Evolutionary conservation across 2,113 vertebrate genomes (phyloP).

Genomic region (Sitta europaea): DNA sequence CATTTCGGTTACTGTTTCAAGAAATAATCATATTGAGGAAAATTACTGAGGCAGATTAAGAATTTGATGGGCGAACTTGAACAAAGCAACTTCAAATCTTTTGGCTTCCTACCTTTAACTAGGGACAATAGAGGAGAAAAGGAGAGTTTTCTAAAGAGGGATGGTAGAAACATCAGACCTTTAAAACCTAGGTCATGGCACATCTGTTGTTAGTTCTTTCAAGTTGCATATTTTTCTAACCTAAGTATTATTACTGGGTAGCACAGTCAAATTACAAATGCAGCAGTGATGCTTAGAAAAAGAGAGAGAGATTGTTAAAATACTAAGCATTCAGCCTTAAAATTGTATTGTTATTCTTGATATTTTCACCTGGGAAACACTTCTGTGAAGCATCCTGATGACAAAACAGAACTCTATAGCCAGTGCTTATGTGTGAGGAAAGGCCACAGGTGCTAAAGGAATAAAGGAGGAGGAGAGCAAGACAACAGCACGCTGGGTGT

Average conservation of each 20-base stretch:
- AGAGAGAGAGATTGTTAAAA: neutral
- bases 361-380: neutral
- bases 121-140: neutral
- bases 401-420: neutral
- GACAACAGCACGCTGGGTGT: rapidly evolving
- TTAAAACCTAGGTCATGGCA: neutral
- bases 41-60: neutral
- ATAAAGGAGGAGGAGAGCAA: neutral
- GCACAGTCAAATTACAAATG: neutral
- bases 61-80: neutral
- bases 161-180: neutral
- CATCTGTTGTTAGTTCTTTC: neutral
- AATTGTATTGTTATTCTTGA: neutral
- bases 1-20: neutral
- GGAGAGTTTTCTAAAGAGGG: neutral
- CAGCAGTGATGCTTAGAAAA: neutral
- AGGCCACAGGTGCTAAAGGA: neutral
- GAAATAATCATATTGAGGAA: neutral
- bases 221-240: neutral
- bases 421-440: neutral
- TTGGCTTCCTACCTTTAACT: neutral
- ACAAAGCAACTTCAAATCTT: neutral
- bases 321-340: neutral
- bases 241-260: neutral
- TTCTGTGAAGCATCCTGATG: neutral